These are phyloP conservation scores for Andricus grossulariae DNA, from an alignment of 1,140 invertebrate genomes.

Conservation along the genomic window DNA sequence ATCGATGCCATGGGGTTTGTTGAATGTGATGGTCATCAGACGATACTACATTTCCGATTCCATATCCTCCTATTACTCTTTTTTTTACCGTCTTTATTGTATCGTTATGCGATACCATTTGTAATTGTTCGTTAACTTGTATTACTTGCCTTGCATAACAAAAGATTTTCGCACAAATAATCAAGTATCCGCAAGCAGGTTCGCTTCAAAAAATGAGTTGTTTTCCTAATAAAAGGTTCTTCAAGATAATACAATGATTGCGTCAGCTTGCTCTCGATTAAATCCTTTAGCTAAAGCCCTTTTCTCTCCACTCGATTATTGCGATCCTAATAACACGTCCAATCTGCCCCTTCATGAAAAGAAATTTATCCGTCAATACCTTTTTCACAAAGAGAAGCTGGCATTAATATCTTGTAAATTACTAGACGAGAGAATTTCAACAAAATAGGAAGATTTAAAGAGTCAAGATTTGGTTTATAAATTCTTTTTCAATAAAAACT, in stretches of 20 bases:
- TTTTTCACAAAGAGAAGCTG: background rate
- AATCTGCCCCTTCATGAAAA: background rate
- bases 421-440: background rate
- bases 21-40: conserved; percentile 13
- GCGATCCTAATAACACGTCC: conserved; percentile 25
- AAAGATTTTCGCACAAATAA: background rate
- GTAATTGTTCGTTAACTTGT: background rate
- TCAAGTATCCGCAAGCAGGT: background rate
- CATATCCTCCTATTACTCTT: background rate
- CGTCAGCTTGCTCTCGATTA: conserved; percentile 31
- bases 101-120: background rate
- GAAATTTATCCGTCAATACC: conserved; percentile 13
- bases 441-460: no score
- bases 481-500: no score
- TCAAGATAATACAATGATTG: conserved; percentile 17
- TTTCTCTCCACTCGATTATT: conserved; percentile 17
- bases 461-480: no score
- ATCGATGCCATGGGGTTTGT: conserved; percentile 39
- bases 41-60: conserved; percentile 22
- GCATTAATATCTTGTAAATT: background rate
- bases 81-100: background rate
- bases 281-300: conserved; percentile 23
- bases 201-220: background rate
- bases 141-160: background rate
- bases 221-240: conserved; percentile 1